These are phyloP conservation scores for Parasteatoda lunata DNA, from an alignment of 2,888 invertebrate genomes.

Conservation along the genomic window DNA sequence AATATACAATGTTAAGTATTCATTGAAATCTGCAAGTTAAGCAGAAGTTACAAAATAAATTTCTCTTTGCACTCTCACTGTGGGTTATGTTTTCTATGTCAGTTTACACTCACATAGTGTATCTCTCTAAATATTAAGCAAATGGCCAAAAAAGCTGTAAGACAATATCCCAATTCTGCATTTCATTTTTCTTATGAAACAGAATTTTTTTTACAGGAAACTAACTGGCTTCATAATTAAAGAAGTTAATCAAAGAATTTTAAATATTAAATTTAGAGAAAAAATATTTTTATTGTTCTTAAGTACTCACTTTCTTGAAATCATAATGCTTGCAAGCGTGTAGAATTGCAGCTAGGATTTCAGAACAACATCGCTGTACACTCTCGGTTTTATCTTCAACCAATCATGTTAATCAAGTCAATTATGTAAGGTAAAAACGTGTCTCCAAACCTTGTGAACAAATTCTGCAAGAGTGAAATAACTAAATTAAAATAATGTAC, in stretches of 20 bases:
- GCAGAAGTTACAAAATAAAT: too few species aligned
- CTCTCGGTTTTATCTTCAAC: constrained; percentile 83
- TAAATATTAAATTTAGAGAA: neutral
- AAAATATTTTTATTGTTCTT: too few species aligned
- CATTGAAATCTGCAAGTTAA: too few species aligned
- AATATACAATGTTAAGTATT: too few species aligned
- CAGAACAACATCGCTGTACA: constrained; percentile 87
- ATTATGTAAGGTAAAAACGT: constrained; percentile 79
- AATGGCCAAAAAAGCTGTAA: too few species aligned
- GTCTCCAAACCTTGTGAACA: constrained; percentile 87
- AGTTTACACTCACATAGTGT: too few species aligned
- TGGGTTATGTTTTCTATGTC: too few species aligned
- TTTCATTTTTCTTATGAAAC: too few species aligned
- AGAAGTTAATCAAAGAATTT: neutral
- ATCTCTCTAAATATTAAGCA: too few species aligned
- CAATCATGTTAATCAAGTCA: constrained; percentile 79
- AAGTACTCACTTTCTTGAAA: constrained; percentile 75
- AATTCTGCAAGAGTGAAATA: constrained; percentile 74
- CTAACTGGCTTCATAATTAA: neutral
- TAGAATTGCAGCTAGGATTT: constrained; percentile 85
- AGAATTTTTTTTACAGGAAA: neutral
- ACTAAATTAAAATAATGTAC: neutral
- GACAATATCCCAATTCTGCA: too few species aligned
- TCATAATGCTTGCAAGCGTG: constrained; percentile 90
- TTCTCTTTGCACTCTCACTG: too few species aligned